phyloP scores from a whole-genome alignment of 2,113 vertebrate genomes.

The Chlamydotis undulata region DNA sequence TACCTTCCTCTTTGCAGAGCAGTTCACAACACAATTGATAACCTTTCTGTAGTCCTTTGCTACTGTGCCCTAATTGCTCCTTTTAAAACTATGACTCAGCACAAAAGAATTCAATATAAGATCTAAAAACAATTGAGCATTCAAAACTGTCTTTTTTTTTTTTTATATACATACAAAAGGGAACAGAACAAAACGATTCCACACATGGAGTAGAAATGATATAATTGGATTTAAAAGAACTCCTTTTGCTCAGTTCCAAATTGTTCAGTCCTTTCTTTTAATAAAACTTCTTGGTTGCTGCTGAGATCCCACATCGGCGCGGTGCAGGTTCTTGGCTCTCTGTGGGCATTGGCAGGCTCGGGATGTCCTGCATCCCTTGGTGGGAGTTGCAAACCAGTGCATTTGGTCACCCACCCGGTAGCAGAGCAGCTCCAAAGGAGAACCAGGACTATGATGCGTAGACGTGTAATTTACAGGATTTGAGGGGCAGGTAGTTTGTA shows the following conservation, averaged over 20 bases:
- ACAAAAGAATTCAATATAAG: neutral
- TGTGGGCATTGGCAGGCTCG: neutral
- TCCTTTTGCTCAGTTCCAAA: neutral
- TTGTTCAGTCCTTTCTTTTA: neutral
- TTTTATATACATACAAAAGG: neutral
- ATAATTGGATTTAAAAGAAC: neutral
- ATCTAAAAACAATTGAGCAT: neutral
- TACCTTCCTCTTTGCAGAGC: neutral
- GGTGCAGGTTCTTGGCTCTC: neutral
- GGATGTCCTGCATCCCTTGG: neutral
- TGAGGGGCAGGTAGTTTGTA: neutral
- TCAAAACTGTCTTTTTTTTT: neutral
- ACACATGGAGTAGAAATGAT: rapidly evolving
- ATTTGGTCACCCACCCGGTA: neutral
- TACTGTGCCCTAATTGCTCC: neutral
- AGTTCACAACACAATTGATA: neutral
- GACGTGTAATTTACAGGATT: rapidly evolving
- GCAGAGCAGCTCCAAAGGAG: neutral
- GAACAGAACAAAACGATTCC: neutral
- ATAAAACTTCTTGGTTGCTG: neutral
- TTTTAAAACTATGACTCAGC: neutral
- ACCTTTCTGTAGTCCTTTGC: neutral
- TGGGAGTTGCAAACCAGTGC: neutral
- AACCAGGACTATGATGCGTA: neutral
- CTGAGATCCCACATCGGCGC: neutral